Evolutionary conservation across 2,113 vertebrate species (phyloP).

Genomic region (Chloropsis hardwickii): DNA sequence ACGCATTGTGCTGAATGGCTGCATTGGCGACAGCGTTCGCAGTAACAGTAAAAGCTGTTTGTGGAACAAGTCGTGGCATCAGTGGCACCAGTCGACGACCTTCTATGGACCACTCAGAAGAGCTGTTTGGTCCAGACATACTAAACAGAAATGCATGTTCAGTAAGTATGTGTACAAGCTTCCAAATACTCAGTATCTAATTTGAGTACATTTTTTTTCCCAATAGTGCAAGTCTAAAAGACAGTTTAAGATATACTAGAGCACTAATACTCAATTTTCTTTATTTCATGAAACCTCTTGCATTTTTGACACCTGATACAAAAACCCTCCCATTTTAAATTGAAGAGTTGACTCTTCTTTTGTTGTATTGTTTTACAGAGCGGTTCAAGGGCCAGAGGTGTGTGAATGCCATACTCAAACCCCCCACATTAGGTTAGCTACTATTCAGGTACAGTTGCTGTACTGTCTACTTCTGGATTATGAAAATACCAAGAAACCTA

Average conservation of each 20-base stretch:
- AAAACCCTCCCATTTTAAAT: not conserved
- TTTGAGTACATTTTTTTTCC: not conserved
- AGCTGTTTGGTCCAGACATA: conserved; percentile 98
- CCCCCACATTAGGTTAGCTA: not conserved
- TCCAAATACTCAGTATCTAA: not conserved
- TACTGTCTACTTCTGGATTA: not conserved
- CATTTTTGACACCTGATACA: not conserved
- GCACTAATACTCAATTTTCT: not conserved
- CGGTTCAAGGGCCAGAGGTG: not conserved
- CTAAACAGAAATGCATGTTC: conserved; percentile 71
- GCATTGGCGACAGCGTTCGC: conserved; percentile 93
- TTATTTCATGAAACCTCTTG: not conserved
- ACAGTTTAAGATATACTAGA: not conserved
- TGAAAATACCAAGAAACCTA: not conserved
- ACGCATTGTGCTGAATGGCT: conserved; percentile 89
- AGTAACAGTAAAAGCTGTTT: conserved; percentile 93
- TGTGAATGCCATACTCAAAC: not conserved
- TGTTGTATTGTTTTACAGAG: not conserved
- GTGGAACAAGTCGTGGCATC: conserved; percentile 95
- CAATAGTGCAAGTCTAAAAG: not conserved
- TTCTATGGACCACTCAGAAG: conserved; percentile 97
- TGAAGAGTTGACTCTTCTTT: not conserved
- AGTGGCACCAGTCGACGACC: conserved; percentile 92
- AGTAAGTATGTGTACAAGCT: not conserved
- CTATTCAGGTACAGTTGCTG: not conserved